Percentiles rank a stretch among this genome's conserved stretches.
Conservation (phyloP, 2,888 invertebrate genomes). For the Ectropis crepuscularia region DNA sequence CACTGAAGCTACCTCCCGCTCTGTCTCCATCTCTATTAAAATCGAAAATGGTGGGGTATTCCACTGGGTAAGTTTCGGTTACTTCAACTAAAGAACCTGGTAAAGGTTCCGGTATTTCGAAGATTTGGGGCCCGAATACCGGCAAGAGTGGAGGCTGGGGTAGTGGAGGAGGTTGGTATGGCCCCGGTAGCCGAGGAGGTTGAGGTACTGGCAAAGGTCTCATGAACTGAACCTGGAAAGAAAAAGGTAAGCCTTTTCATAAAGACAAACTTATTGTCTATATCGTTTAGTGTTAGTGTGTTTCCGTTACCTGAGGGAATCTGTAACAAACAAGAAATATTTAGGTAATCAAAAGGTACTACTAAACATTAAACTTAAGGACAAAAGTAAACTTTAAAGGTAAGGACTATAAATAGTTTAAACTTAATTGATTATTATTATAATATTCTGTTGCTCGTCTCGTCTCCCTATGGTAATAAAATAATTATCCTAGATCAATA, state of each 20-base stretch:
- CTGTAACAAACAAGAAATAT: slow-evolving; percentile 49
- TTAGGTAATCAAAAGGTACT: too few relatives aligned
- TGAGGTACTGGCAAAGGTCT: slow-evolving; percentile 13
- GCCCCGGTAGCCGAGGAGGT: slow-evolving; percentile 7
- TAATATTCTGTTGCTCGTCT: too few relatives aligned
- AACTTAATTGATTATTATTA: too few relatives aligned
- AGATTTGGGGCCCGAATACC: neutral
- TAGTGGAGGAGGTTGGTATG: slow-evolving; percentile 9
- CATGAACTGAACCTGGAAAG: slow-evolving; percentile 28
- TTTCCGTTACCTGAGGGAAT: slow-evolving; percentile 50
- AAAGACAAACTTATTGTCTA: slow-evolving; percentile 57
- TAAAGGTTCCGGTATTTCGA: neutral
- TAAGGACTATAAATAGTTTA: too few relatives aligned
- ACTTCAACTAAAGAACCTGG: neutral
- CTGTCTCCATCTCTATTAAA: neutral
- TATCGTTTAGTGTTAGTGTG: slow-evolving; percentile 27
- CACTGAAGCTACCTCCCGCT: slow-evolving; percentile 11
- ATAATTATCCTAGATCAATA: too few relatives aligned
- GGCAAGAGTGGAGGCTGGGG: slow-evolving; percentile 14
- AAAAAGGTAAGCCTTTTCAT: slow-evolving; percentile 45
- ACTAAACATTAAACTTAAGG: too few relatives aligned
- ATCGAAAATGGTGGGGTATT: neutral
- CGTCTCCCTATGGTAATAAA: too few relatives aligned
- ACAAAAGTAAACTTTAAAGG: too few relatives aligned
- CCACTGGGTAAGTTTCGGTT: neutral